phyloP scores from a whole-genome alignment of 2,888 invertebrate genomes.

The Ichneumoninae sp. region DNA sequence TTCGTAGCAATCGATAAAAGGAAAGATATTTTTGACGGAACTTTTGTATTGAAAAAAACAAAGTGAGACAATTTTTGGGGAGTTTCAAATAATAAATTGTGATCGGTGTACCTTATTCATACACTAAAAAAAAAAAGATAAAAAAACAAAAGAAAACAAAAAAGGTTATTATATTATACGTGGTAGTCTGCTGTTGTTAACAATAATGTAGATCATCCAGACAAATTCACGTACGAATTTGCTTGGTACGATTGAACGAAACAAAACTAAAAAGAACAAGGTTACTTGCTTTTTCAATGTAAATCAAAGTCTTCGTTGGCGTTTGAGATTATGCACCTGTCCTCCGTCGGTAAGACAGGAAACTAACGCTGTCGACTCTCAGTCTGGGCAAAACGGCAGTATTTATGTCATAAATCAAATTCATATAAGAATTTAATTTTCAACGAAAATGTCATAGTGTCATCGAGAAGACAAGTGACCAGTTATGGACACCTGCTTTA shows the following conservation, averaged over 20 bases:
- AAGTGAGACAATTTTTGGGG: slow-evolving; percentile 71
- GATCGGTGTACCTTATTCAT: slow-evolving; percentile 78
- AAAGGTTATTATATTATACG: slow-evolving; percentile 72
- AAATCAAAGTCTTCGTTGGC: slow-evolving; percentile 46
- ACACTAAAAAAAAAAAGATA: slow-evolving; percentile 68
- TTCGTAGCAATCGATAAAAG: slow-evolving; percentile 71
- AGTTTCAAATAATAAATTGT: slow-evolving; percentile 75
- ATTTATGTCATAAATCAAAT: slow-evolving; percentile 17
- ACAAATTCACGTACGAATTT: slow-evolving; percentile 66
- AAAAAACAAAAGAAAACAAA: slow-evolving; percentile 56
- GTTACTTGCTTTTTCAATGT: slow-evolving; percentile 51
- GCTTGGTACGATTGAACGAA: slow-evolving; percentile 63
- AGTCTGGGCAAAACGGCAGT: neutral
- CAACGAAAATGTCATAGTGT: neutral
- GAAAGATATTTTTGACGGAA: slow-evolving; percentile 79
- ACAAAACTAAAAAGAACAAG: slow-evolving; percentile 38
- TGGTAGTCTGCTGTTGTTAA: slow-evolving; percentile 81
- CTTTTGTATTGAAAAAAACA: slow-evolving; percentile 75
- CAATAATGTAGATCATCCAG: slow-evolving; percentile 73
- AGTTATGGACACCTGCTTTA: neutral
- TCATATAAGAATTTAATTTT: neutral
- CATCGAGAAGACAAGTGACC: neutral
- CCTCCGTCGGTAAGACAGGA: neutral
- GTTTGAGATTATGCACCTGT: slow-evolving; percentile 19
- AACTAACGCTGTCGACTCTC: slow-evolving; percentile 10